These are phyloP conservation scores for Paraescarpia echinospica DNA, from an alignment of 1,140 invertebrate genomes.

Conservation along the genomic window DNA sequence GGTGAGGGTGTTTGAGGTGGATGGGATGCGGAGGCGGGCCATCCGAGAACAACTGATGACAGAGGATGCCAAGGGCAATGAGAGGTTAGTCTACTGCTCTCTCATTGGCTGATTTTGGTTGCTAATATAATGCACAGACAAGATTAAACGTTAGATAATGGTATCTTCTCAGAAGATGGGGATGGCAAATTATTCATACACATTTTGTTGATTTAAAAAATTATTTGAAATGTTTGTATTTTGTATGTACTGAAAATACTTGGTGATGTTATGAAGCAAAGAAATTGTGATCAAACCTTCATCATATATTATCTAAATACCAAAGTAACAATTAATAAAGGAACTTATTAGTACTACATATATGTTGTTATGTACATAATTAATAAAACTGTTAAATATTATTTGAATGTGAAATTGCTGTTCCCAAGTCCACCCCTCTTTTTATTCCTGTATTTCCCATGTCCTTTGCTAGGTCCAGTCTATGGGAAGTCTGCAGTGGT, in stretches of 20 bases:
- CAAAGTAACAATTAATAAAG: neutral
- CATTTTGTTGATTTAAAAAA: neutral
- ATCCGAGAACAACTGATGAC: constrained; percentile 37
- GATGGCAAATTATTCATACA: neutral
- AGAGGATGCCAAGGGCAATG: constrained; percentile 36
- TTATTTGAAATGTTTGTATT: neutral
- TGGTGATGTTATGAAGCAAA: neutral
- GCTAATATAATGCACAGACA: neutral
- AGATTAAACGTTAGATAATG: neutral
- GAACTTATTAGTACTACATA: neutral
- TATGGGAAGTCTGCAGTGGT: neutral
- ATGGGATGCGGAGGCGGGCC: constrained; percentile 27
- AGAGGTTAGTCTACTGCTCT: constrained; percentile 35
- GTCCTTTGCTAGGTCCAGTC: neutral
- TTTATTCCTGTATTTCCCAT: neutral
- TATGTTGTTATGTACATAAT: neutral
- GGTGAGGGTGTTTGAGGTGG: constrained; percentile 34
- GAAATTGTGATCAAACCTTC: neutral
- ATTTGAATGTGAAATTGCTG: neutral
- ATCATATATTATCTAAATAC: neutral
- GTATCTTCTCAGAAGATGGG: neutral
- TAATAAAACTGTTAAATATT: neutral
- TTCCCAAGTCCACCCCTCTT: neutral
- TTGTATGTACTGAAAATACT: neutral
- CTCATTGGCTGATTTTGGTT: neutral